Conservation (phyloP, 2,113 vertebrate species). For the Saimiri boliviensis region DNA sequence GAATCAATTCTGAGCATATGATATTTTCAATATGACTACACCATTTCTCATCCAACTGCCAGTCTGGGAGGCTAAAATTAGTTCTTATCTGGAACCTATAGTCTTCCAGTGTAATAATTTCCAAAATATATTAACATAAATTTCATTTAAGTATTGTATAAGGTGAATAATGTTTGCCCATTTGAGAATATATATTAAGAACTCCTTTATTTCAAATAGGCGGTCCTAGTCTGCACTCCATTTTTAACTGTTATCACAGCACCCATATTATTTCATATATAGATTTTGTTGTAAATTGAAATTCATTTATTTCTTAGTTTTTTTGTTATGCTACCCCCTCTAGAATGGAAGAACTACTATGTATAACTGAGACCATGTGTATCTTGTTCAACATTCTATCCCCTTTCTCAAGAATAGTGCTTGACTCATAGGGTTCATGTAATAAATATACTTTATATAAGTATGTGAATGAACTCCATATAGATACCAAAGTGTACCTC, state of each 20-base stretch:
- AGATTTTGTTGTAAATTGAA: neutral
- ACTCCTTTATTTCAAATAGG: neutral
- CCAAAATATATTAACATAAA: neutral
- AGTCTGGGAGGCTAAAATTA: neutral
- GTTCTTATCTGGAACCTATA: neutral
- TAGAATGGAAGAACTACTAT: neutral
- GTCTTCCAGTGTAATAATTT: neutral
- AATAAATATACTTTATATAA: neutral
- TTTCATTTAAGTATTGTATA: neutral
- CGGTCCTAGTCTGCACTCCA: neutral
- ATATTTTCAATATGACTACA: neutral
- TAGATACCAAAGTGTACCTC: neutral
- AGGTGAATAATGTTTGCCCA: neutral
- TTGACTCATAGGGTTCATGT: neutral
- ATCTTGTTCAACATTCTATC: slow-evolving; percentile 18
- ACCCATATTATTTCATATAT: neutral
- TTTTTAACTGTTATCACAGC: neutral
- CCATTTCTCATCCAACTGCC: neutral
- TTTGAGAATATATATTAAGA: neutral
- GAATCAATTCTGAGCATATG: neutral
- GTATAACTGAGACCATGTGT: neutral
- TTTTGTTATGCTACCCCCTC: neutral
- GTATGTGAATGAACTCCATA: neutral
- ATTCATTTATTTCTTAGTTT: neutral
- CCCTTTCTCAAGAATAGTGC: neutral